These are phyloP conservation scores for Nasonia oneida DNA, from an alignment of 2,888 invertebrate species.

Conservation along the genomic window DNA sequence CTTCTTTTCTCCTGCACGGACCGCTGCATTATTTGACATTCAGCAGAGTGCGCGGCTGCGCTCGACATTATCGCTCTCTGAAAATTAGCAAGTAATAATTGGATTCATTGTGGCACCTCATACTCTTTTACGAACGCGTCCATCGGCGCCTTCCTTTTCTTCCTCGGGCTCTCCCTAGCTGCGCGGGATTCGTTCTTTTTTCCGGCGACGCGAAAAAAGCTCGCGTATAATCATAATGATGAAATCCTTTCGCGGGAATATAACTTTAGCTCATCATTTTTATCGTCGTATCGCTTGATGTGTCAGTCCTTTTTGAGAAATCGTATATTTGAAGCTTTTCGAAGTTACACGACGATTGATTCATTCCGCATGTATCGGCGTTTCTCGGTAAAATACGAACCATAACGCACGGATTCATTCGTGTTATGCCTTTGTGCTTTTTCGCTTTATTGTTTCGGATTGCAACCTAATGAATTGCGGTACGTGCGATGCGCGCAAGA, in stretches of 20 bases:
- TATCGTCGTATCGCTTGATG: too few relatives aligned
- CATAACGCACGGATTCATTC: constrained; percentile 23
- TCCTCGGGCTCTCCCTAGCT: neutral
- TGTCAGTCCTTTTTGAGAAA: neutral
- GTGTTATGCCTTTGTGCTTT: constrained; percentile 45
- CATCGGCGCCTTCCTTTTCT: constrained; percentile 11
- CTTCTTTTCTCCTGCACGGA: constrained; percentile 17
- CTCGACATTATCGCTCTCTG: constrained; percentile 67
- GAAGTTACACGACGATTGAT: neutral
- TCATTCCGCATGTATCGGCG: neutral
- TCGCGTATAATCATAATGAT: neutral
- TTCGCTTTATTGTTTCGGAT: constrained; percentile 47
- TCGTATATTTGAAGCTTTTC: neutral
- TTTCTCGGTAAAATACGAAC: neutral
- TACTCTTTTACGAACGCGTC: neutral
- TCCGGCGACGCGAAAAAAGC: neutral
- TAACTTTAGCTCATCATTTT: too few relatives aligned
- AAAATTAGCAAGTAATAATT: constrained; percentile 73
- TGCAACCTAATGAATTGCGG: constrained; percentile 53
- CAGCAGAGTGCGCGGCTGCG: constrained; percentile 61
- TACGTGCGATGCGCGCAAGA: constrained; percentile 8
- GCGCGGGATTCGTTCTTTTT: neutral
- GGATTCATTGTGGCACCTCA: constrained; percentile 62
- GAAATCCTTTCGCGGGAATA: too few relatives aligned
- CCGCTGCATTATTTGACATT: constrained; percentile 73